A percentile compares a stretch with the other conserved stretches of the same genome.
Conservation (phyloP, 2,888 invertebrate species). For the Drosophila meridiana region DNA sequence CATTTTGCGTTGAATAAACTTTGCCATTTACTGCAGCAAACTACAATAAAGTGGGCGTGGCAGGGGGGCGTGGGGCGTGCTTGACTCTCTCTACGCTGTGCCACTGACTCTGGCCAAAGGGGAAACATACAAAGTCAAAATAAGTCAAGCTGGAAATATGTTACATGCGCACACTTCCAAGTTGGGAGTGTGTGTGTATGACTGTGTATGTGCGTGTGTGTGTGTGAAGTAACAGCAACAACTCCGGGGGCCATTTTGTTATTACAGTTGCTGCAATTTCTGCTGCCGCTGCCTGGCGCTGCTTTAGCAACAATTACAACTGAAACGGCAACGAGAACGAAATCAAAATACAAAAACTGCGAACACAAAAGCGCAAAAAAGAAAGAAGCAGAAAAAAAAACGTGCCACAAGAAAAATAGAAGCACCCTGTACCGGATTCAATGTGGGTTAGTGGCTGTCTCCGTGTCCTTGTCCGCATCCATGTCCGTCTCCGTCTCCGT, state of each 20-base stretch:
- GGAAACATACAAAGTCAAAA: conserved; percentile 67
- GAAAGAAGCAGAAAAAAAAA: conserved; percentile 6
- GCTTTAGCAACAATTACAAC: conserved; percentile 75
- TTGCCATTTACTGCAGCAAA: conserved; percentile 59
- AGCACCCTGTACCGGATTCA: conserved; percentile 57
- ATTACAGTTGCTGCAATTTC: conserved; percentile 77
- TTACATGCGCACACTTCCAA: conserved; percentile 49
- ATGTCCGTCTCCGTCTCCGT: conserved; percentile 11
- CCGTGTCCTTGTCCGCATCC: conserved; percentile 13
- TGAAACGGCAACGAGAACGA: conserved; percentile 33
- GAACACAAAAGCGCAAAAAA: conserved; percentile 5
- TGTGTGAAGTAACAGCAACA: conserved; percentile 57
- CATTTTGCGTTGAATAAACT: conserved; percentile 79
- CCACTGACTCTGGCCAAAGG: conserved; percentile 27
- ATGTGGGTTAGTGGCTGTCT: conserved; percentile 14
- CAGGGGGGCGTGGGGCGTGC: conserved; percentile 3
- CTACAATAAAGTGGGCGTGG: conserved; percentile 38
- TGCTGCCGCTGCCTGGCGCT: conserved; percentile 59
- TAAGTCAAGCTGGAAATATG: conserved; percentile 78
- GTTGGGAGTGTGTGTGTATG: conserved; percentile 6
- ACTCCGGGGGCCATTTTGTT: conserved; percentile 79
- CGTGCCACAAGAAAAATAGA: conserved; percentile 49
- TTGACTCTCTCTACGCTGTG: conserved; percentile 17
- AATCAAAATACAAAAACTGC: conserved; percentile 35
- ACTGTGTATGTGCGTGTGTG: conserved; percentile 1